Evolutionary conservation across 2,888 invertebrate genomes (phyloP).

Genomic region (Ariolimax columbianus): DNA sequence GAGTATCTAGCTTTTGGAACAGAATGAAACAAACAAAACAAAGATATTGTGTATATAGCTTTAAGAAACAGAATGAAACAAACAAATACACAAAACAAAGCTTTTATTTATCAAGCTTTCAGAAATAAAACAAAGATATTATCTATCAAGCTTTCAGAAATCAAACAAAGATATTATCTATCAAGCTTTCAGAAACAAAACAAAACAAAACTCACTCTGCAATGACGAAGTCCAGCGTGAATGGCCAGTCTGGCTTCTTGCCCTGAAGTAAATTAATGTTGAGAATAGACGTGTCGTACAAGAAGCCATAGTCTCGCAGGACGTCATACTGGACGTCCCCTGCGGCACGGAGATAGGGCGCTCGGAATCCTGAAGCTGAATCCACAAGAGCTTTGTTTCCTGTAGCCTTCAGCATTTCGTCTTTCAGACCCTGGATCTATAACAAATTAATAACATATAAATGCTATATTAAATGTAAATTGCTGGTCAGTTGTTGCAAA

Average conservation of each 20-base stretch:
- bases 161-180: too few species aligned
- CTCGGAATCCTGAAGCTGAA: slow-evolving; percentile 89
- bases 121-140: too few species aligned
- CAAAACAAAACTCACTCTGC: background rate
- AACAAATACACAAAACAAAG: too few species aligned
- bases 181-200: too few species aligned
- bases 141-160: too few species aligned
- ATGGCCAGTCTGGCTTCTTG: slow-evolving; percentile 94
- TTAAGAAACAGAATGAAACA: too few species aligned
- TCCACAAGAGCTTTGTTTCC: slow-evolving; percentile 11
- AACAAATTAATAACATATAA: background rate
- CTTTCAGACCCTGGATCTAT: slow-evolving; percentile 32
- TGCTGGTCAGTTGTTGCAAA: too few species aligned
- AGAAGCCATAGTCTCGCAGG: slow-evolving; percentile 95
- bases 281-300: slow-evolving; percentile 94
- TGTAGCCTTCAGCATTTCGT: background rate
- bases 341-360: slow-evolving; percentile 89
- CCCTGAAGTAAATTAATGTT: slow-evolving; percentile 92
- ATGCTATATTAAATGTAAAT: too few species aligned
- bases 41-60: too few species aligned
- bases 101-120: too few species aligned
- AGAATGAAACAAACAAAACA: too few species aligned
- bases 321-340: slow-evolving; percentile 93
- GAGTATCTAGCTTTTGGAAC: too few species aligned
- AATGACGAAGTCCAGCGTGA: slow-evolving; percentile 87